phyloP scores from a whole-genome alignment of 1,140 invertebrate species.

The Drosophila mojavensis region DNA sequence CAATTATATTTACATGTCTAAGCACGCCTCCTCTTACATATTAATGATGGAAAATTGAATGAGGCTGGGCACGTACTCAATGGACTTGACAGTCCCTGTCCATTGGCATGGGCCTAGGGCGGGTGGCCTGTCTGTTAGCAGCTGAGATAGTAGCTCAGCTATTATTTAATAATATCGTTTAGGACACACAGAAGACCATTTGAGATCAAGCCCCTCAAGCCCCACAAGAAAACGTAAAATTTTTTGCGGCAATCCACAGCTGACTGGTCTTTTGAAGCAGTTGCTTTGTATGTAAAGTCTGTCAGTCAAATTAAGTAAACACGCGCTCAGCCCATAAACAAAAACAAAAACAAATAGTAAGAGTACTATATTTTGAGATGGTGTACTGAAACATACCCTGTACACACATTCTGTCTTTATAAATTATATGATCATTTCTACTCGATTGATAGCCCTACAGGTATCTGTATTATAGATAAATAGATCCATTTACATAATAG shows the following conservation, averaged over 20 bases:
- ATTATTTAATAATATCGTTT: background rate
- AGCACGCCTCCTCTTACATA: slow-evolving; percentile 26
- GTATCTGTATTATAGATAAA: too few species aligned
- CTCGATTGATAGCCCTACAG: too few species aligned
- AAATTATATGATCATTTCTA: too few species aligned
- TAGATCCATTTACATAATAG: too few species aligned
- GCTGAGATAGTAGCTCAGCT: slow-evolving; percentile 15
- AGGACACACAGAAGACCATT: background rate
- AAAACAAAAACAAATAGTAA: slow-evolving; percentile 5
- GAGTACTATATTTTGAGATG: too few species aligned
- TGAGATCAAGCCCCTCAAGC: background rate
- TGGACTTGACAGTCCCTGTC: slow-evolving; percentile 59
- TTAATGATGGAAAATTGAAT: slow-evolving; percentile 37
- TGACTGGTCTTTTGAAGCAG: background rate
- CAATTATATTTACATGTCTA: slow-evolving; percentile 67
- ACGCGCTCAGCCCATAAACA: slow-evolving; percentile 21
- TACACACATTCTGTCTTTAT: too few species aligned
- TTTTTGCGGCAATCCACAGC: background rate
- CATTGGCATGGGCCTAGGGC: slow-evolving; percentile 15
- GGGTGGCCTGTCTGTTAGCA: slow-evolving; percentile 32
- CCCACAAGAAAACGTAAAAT: background rate
- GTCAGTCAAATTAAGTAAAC: slow-evolving; percentile 18
- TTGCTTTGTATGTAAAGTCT: slow-evolving; percentile 11
- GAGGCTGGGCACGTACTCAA: slow-evolving; percentile 27
- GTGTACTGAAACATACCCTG: too few species aligned